These are phyloP conservation scores for Zalophus californianus DNA, from an alignment of 2,797 vertebrate genomes.

Conservation along the genomic window DNA sequence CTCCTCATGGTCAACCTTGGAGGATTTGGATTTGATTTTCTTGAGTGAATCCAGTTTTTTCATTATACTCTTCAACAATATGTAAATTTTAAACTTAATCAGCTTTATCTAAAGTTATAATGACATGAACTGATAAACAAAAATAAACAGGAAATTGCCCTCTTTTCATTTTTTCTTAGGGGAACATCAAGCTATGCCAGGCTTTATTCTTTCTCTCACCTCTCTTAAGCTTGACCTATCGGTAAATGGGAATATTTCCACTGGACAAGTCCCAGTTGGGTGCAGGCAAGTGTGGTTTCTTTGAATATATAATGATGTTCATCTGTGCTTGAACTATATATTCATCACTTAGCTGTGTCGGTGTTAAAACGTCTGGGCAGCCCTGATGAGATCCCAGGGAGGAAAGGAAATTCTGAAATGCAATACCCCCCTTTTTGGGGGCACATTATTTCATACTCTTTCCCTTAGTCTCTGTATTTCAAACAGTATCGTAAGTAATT, in stretches of 20 bases:
- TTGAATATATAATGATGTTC: neutral
- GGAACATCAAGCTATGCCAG: neutral
- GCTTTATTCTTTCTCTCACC: neutral
- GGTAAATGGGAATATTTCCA: neutral
- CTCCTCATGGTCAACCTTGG: neutral
- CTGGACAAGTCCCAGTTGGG: neutral
- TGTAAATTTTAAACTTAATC: neutral
- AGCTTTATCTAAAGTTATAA: neutral
- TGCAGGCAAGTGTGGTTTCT: neutral
- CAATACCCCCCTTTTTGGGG: neutral
- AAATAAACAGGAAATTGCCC: neutral
- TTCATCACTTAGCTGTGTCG: neutral
- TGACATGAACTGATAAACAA: neutral
- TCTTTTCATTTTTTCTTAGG: neutral
- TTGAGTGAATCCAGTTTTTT: neutral
- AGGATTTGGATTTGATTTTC: neutral
- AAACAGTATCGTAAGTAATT: neutral
- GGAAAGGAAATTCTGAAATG: neutral
- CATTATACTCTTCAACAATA: neutral
- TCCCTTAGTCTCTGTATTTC: neutral
- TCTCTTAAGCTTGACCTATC: neutral
- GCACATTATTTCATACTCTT: neutral
- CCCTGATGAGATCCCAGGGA: neutral
- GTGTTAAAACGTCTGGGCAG: neutral
- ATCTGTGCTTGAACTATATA: neutral